Evolutionary conservation across 2,888 invertebrate species (phyloP), one percentile per base, ranked within the genome.

Genomic region (Aethes cnicana): DNA sequence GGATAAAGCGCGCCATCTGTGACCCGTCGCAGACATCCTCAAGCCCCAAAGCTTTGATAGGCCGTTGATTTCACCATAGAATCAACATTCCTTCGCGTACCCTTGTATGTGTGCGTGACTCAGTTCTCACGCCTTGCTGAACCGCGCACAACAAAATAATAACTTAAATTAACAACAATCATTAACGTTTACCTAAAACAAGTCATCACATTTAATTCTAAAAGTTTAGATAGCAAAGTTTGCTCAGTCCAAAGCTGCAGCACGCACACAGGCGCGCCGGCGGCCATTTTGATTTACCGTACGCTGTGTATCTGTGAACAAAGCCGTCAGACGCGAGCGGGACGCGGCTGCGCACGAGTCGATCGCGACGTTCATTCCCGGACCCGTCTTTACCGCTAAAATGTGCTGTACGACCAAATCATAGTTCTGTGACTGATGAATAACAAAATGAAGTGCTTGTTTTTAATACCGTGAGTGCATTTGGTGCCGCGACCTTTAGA

Each of bases 221-320:
- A 63, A 58, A 61, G 62, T 57, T 65, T 60, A 66, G 54, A 64
- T 68, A 55, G 39, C 32, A 55, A 61, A 66, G 64, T 67, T 74
- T 59, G 59, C 57, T 56, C 56, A 61, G 61, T 72, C 71, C 67
- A 69, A 77, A 72, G 73, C 65, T 77, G 81, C 81, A 78, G 63
- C 74, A 86, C 88, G 84, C 88, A 87, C 85, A 87, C 87, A 62
- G 52, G 25, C 58, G 61, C 59, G 57, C 16, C 53, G 73, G 77
- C 89, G 81, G 90, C 90, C 90, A 90, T 90, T 89, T 90, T 90
- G 90, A 82, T 86, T 86, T 83, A 85, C 81, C 80, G 87, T 84
- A 84, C 80, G 79, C 74, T 84, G 83, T 88, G 87, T 90, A 84
- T 87, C 84, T 88, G 84, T 81, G 86, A 81, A 89, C 89, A 90